Evolutionary conservation across 2,888 invertebrate species (phyloP).

Genomic region (Drosophila anomalata): DNA sequence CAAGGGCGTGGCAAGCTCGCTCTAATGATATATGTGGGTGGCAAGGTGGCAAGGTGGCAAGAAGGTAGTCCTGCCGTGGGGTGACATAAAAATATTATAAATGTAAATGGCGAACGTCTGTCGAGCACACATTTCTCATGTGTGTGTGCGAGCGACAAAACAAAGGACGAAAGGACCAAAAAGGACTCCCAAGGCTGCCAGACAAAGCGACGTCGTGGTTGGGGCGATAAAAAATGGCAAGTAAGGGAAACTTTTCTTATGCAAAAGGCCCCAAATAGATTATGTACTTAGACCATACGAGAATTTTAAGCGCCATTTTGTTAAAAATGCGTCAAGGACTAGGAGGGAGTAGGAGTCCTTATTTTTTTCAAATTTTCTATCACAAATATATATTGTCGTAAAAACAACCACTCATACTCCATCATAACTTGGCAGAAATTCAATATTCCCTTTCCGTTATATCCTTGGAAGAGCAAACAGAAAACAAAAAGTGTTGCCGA

Average conservation of each 20-base stretch:
- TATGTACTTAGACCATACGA: constrained; percentile 5
- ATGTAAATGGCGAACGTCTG: constrained; percentile 47
- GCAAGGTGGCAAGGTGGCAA: background rate
- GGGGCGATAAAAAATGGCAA: constrained; percentile 27
- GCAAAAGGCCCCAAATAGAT: constrained; percentile 19
- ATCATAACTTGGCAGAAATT: constrained; percentile 32
- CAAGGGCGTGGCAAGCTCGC: constrained; percentile 43
- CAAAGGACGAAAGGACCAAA: constrained; percentile 21
- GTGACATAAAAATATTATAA: constrained; percentile 49
- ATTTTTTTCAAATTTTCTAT: background rate
- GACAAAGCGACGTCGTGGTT: constrained; percentile 29
- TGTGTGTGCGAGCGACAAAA: constrained; percentile 16
- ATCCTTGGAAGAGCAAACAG: constrained; percentile 3
- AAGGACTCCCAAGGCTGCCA: constrained; percentile 47
- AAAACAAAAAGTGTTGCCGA: constrained; percentile 34
- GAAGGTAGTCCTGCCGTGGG: constrained; percentile 24
- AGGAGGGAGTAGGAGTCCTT: background rate
- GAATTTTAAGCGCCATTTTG: constrained; percentile 2
- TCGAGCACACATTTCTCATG: constrained; percentile 65
- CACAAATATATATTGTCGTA: background rate
- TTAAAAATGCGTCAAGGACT: background rate
- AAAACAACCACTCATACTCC: constrained; percentile 26
- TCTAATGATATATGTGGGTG: constrained; percentile 28
- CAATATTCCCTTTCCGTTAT: constrained; percentile 31
- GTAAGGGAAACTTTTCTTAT: constrained; percentile 22